phyloP scores from a whole-genome alignment of 2,113 vertebrate genomes.

The Semicossyphus pulcher region DNA sequence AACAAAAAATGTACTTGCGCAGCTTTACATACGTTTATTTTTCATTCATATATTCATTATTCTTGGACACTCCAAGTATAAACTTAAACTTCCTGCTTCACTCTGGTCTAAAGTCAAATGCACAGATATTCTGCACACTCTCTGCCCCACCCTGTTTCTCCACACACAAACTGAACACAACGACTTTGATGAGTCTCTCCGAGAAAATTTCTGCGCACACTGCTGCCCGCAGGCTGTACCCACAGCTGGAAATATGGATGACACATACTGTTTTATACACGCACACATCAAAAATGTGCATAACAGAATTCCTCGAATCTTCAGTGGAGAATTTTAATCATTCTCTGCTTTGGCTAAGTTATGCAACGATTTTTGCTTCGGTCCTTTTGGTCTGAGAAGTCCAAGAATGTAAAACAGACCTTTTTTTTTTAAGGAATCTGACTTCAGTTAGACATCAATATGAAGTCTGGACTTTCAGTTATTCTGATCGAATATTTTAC shows the following conservation, averaged over 20 bases:
- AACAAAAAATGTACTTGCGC: too few species aligned
- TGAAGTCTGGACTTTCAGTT: too few species aligned
- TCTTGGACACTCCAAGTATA: too few species aligned
- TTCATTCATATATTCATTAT: too few species aligned
- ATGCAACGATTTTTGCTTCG: background rate
- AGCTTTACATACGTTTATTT: too few species aligned
- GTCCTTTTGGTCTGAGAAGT: background rate
- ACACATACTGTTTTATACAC: background rate
- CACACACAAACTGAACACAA: background rate
- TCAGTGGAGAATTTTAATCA: background rate
- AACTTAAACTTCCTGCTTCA: background rate
- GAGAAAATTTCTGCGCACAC: background rate
- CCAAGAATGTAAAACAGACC: background rate
- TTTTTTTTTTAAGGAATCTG: background rate
- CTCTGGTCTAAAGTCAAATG: background rate
- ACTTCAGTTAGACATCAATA: background rate
- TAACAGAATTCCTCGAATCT: constrained; percentile 10
- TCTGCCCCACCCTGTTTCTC: background rate
- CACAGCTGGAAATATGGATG: constrained; percentile 38
- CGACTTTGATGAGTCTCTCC: background rate
- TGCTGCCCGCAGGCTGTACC: background rate
- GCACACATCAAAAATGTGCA: background rate
- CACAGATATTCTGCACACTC: background rate
- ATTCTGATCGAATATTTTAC: too few species aligned
- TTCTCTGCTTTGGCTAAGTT: background rate